phyloP scores from a whole-genome alignment of 2,888 invertebrate genomes.

The Lithodes maja region DNA sequence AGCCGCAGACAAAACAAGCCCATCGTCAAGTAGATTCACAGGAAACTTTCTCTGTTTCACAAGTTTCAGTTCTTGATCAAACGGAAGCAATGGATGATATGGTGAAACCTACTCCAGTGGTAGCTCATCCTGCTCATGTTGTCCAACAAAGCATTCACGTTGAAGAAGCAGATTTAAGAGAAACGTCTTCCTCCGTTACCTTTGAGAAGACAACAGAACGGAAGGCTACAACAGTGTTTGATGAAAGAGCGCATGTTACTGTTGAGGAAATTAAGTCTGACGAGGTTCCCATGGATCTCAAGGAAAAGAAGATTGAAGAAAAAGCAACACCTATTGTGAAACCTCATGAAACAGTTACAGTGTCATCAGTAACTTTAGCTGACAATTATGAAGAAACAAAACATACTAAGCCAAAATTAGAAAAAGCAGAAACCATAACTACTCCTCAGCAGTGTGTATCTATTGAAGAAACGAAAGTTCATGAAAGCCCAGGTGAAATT shows the following conservation, averaged over 20 bases:
- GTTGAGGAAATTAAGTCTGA: slow-evolving; percentile 52
- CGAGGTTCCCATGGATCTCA: slow-evolving; percentile 47
- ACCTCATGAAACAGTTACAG: slow-evolving; percentile 53
- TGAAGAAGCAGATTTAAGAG: slow-evolving; percentile 46
- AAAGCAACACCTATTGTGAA: slow-evolving; percentile 46
- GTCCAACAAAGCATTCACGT: slow-evolving; percentile 50
- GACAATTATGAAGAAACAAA: slow-evolving; percentile 54
- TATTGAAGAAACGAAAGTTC: slow-evolving; percentile 72
- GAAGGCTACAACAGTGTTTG: slow-evolving; percentile 48
- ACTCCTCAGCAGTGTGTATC: slow-evolving; percentile 40
- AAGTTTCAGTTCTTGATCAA: slow-evolving; percentile 74
- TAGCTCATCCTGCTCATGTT: slow-evolving; percentile 74
- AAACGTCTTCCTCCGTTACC: slow-evolving; percentile 41
- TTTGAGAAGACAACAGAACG: slow-evolving; percentile 43
- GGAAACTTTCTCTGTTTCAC: slow-evolving; percentile 56
- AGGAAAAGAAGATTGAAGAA: slow-evolving; percentile 34
- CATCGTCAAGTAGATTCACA: slow-evolving; percentile 49
- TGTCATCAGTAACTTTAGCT: slow-evolving; percentile 50
- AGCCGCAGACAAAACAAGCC: slow-evolving; percentile 47
- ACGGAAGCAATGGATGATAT: slow-evolving; percentile 79
- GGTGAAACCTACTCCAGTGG: slow-evolving; percentile 77
- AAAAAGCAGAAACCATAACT: slow-evolving; percentile 43
- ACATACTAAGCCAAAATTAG: slow-evolving; percentile 30
- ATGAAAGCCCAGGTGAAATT: slow-evolving; percentile 69
- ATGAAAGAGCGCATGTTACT: slow-evolving; percentile 53